Evolutionary conservation across 2,797 vertebrate species (phyloP).

Genomic region (Siniperca scherzeri): DNA sequence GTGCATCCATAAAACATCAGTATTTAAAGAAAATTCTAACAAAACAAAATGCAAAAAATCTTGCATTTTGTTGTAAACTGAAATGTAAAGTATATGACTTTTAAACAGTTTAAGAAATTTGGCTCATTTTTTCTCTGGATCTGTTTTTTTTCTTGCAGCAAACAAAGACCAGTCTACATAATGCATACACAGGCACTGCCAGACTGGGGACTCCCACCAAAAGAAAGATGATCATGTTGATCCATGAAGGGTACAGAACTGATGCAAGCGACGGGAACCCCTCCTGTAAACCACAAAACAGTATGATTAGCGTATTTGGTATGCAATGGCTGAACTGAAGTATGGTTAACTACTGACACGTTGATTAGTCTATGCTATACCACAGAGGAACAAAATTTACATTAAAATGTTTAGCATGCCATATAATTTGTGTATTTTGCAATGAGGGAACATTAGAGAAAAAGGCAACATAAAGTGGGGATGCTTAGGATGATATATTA

Average conservation of each 20-base stretch:
- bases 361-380: neutral
- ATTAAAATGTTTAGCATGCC: neutral
- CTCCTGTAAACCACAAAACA: slow-evolving; percentile 33
- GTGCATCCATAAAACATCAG: neutral
- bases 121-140: neutral
- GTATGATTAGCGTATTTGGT: neutral
- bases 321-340: neutral
- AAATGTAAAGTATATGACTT: neutral
- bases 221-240: slow-evolving; percentile 87
- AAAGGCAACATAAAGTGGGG: neutral
- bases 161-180: slow-evolving; percentile 83
- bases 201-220: slow-evolving; percentile 89
- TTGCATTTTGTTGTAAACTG: neutral
- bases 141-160: slow-evolving; percentile 57
- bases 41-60: neutral
- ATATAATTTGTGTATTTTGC: neutral
- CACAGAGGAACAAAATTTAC: neutral
- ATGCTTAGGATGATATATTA: neutral
- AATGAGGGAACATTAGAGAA: neutral
- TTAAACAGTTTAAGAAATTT: neutral
- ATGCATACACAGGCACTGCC: slow-evolving; percentile 83
- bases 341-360: neutral
- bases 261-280: slow-evolving; percentile 70
- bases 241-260: slow-evolving; percentile 87
- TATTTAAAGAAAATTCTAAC: neutral